phyloP scores from a whole-genome alignment of 2,113 vertebrate species.

The Athene noctua region DNA sequence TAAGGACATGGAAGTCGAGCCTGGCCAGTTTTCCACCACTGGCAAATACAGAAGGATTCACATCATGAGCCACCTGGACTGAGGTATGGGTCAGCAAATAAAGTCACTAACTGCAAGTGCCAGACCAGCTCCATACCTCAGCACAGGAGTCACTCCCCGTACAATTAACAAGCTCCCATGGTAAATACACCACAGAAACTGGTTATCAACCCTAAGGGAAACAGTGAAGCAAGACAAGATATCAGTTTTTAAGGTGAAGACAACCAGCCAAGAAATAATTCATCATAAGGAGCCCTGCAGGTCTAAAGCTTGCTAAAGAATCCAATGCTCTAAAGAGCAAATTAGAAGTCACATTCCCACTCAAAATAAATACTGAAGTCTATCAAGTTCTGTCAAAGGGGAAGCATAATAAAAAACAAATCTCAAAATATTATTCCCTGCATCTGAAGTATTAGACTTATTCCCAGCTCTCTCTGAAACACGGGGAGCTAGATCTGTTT shows the following conservation, averaged over 20 bases:
- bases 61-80: not conserved
- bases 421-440: not conserved
- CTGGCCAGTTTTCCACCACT: not conserved
- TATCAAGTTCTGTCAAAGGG: not conserved
- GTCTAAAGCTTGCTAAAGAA: not conserved
- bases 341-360: not conserved
- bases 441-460: not conserved
- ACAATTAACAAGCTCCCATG: conserved; percentile 61
- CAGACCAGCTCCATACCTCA: conserved; percentile 56
- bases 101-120: conserved; percentile 40
- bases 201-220: conserved; percentile 59
- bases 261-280: not conserved
- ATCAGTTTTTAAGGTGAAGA: conserved; percentile 23
- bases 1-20: not conserved
- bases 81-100: conserved; percentile 56
- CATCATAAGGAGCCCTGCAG: not conserved
- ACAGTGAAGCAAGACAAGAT: conserved; percentile 55
- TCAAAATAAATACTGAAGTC: not conserved
- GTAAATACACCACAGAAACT: conserved; percentile 66
- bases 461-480: not conserved
- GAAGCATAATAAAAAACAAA: not conserved
- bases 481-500: not conserved
- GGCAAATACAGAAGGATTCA: not conserved
- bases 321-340: not conserved
- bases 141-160: conserved; percentile 46